Evolutionary conservation across 2,888 invertebrate species (phyloP).

Genomic region (Tipula vernalis): DNA sequence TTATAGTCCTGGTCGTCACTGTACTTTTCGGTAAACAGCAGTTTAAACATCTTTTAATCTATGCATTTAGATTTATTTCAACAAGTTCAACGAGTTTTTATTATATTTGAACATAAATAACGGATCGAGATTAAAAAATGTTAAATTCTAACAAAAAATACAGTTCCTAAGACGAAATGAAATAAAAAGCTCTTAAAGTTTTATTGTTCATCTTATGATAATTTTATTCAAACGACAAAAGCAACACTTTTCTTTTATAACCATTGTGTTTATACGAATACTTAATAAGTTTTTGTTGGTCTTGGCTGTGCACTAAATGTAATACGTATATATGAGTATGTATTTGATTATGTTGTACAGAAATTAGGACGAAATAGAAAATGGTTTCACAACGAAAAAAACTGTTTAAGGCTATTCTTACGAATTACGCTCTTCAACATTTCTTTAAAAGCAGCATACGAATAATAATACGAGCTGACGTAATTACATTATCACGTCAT

Average conservation of each 20-base stretch:
- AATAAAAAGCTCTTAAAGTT: neutral
- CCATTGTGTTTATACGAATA: neutral
- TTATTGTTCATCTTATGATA: neutral
- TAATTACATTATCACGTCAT: neutral
- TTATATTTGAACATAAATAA: neutral
- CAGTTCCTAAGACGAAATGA: neutral
- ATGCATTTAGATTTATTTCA: neutral
- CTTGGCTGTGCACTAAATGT: neutral
- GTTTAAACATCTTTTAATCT: no score
- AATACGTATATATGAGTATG: neutral
- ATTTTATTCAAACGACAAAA: neutral
- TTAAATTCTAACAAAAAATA: neutral
- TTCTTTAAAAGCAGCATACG: neutral
- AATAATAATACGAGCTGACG: neutral
- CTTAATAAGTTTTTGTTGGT: neutral
- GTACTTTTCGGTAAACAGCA: no score
- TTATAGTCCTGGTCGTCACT: no score
- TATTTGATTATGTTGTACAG: neutral
- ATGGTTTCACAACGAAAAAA: no score
- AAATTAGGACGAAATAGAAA: no score
- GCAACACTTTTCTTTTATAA: neutral
- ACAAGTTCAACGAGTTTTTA: neutral
- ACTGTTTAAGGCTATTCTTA: neutral
- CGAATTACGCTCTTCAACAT: neutral
- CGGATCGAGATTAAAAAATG: neutral